phyloP scores from a whole-genome alignment of 1,140 invertebrate species.

The Aphelinus certus region DNA sequence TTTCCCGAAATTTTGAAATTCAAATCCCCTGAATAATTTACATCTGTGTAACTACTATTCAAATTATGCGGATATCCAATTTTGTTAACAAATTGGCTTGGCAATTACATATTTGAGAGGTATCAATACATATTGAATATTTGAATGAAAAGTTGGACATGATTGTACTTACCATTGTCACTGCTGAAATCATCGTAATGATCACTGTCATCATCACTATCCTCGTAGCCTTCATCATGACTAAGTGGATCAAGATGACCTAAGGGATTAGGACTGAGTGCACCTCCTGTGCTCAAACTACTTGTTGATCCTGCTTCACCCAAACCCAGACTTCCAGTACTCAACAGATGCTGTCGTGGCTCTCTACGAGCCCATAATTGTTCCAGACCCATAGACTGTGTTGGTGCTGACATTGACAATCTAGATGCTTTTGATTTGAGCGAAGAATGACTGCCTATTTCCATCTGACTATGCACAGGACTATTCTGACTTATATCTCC shows the following conservation, averaged over 20 bases:
- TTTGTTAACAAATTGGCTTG: too few species aligned
- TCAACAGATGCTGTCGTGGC: conserved; percentile 85
- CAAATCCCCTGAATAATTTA: too few species aligned
- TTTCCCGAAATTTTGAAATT: too few species aligned
- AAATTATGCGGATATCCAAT: too few species aligned
- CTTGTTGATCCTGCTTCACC: conserved; percentile 86
- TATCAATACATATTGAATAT: background rate
- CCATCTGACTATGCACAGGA: conserved; percentile 55
- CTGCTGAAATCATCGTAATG: conserved; percentile 87
- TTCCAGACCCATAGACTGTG: conserved; percentile 77
- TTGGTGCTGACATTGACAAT: conserved; percentile 85
- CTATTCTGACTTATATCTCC: conserved; percentile 63
- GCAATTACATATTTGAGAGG: too few species aligned
- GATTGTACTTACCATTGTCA: conserved; percentile 72
- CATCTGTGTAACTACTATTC: too few species aligned
- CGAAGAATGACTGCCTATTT: conserved; percentile 57
- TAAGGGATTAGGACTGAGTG: conserved; percentile 77
- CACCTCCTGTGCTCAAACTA: conserved; percentile 83
- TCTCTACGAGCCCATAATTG: conserved; percentile 86
- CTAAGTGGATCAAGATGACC: conserved; percentile 80
- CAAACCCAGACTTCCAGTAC: conserved; percentile 77
- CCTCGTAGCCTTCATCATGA: conserved; percentile 80
- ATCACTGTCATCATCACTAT: conserved; percentile 81
- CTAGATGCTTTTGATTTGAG: conserved; percentile 68
- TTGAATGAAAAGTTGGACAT: background rate